Evolutionary conservation across 2,888 invertebrate genomes (phyloP), one percentile per base, ranked within the genome.

Genomic region (Cephus nigrinus): DNA sequence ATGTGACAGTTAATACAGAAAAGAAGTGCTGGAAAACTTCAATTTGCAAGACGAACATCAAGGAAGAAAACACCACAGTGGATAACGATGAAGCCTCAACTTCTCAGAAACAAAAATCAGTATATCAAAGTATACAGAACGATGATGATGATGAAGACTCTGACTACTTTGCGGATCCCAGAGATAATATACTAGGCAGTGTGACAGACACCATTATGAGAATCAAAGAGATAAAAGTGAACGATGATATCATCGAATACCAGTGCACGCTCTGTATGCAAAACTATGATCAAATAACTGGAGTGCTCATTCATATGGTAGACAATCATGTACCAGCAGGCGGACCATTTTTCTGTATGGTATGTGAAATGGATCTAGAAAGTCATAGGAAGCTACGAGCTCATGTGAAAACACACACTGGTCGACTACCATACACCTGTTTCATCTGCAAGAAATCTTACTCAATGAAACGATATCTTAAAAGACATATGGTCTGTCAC

Each of bases 301-400:
- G 80, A 9, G 85, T 85, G 3, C 77, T 91, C 4, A 78, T 84
- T 40, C 91, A 91, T 55, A 89, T 86, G 0, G 89, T 91, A 1
- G 89, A 91, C 72, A 88, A 89, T 76, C 91, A 91, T 55, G 86
- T 91, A 1, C 90, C 90, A 4, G 85, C 80, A 1, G 85, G 82
- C 1, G 91, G 91, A 0, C 91, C 94, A 0, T 94, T 93, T 84
- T 93, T 93, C 33, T 94, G 94, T 76, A 93, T 93, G 35, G 93
- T 93, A 69, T 94, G 94, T 80, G 93, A 94, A 86, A 94, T 93
- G 83, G 93, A 94, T 55, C 91, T 94, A 55, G 92, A 93, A 33
- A 93, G 93, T 86, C 92, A 92, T 89, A 92, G 93, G 77, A 93
- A 94, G 0, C 84, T 94, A 11, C 92, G 93, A 80, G 90, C 92